Conservation (phyloP, 2,888 invertebrate genomes). For the Apotomis betuletana region DNA sequence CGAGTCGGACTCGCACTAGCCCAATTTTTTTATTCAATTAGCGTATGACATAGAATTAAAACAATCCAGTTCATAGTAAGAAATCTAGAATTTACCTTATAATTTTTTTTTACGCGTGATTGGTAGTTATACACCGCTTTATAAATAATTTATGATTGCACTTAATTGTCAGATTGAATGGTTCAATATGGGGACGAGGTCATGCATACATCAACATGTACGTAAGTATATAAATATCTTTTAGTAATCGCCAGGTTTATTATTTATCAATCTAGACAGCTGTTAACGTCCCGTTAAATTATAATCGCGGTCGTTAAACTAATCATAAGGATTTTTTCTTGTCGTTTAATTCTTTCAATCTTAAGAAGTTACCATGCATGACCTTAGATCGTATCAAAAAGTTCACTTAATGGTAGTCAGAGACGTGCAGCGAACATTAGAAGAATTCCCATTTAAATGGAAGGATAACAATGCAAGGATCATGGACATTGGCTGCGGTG, state of each 20-base stretch:
- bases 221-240: background rate
- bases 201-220: background rate
- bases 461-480: slow-evolving; percentile 12
- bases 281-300: background rate
- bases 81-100: no score
- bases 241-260: background rate
- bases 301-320: no score
- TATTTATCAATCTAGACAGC: background rate
- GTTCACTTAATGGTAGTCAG: slow-evolving; percentile 16
- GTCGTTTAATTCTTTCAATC: no score
- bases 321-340: no score
- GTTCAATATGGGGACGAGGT: background rate
- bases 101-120: no score
- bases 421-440: slow-evolving; percentile 4
- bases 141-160: no score
- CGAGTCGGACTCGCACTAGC: no score
- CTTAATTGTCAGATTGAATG: background rate
- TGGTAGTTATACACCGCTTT: no score
- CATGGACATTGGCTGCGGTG: slow-evolving; percentile 18
- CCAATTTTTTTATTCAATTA: no score
- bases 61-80: no score
- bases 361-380: background rate
- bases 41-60: no score
- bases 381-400: slow-evolving; percentile 25
- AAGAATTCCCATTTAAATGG: slow-evolving; percentile 15